Conservation (phyloP, 2,888 invertebrate genomes). For the Pachycephus smyrnensis region DNA sequence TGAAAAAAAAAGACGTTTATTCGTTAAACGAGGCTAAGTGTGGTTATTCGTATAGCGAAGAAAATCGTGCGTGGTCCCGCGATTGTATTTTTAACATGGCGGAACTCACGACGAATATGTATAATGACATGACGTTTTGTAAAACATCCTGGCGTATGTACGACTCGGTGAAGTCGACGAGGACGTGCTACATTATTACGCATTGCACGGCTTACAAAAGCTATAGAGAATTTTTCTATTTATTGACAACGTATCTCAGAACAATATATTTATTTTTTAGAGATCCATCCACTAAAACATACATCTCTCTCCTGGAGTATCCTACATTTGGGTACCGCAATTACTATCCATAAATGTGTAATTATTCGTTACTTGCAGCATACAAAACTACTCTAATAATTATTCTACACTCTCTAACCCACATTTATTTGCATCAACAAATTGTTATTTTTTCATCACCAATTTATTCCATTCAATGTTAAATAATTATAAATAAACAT, state of each 20-base stretch:
- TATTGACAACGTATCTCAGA: slow-evolving; percentile 21
- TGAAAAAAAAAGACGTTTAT: background rate
- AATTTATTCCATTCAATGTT: slow-evolving; percentile 67
- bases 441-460: slow-evolving; percentile 66
- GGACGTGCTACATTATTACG: background rate
- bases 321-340: slow-evolving; percentile 15
- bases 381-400: slow-evolving; percentile 48
- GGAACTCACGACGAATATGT: background rate
- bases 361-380: slow-evolving; percentile 35
- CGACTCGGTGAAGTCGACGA: background rate
- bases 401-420: slow-evolving; percentile 63
- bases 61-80: background rate
- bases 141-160: background rate
- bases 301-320: slow-evolving; percentile 18
- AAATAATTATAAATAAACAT: slow-evolving; percentile 65
- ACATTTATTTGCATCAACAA: slow-evolving; percentile 65
- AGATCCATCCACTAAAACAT: slow-evolving; percentile 12
- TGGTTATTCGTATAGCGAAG: background rate
- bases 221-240: slow-evolving; percentile 17
- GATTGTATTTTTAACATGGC: background rate
- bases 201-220: background rate
- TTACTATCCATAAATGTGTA: slow-evolving; percentile 22
- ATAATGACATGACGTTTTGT: background rate
- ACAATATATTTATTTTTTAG: slow-evolving; percentile 22
- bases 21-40: background rate